Percentiles rank a stretch among this genome's conserved stretches.
Conservation (phyloP, 2,888 invertebrate species). For the Sesamia inferens region DNA sequence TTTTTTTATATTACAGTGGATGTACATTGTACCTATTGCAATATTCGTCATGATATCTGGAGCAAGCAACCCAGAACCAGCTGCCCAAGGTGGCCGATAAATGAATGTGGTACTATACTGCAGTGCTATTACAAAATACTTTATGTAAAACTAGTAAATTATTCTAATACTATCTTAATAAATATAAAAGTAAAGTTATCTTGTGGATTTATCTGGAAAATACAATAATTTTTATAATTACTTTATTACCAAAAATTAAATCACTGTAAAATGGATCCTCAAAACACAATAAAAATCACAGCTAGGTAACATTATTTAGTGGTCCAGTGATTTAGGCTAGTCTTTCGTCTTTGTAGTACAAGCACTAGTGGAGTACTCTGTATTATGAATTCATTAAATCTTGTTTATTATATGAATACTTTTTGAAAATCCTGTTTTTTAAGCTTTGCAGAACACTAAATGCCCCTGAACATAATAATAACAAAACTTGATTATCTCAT, state of each 20-base stretch:
- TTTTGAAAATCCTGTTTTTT: background rate
- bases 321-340: background rate
- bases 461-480: background rate
- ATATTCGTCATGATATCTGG: slow-evolving; percentile 97
- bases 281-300: no score
- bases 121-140: slow-evolving; percentile 9
- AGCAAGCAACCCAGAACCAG: slow-evolving; percentile 94
- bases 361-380: background rate
- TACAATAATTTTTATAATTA: background rate
- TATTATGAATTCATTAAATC: slow-evolving; percentile 1
- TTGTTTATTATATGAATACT: slow-evolving; percentile 7
- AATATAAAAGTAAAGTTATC: slow-evolving; percentile 2
- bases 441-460: background rate
- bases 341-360: background rate
- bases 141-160: slow-evolving; percentile 32
- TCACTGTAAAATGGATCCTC: background rate
- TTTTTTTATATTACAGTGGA: slow-evolving; percentile 94
- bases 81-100: slow-evolving; percentile 80
- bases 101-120: background rate
- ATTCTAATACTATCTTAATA: slow-evolving; percentile 20
- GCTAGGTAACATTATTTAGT: background rate
- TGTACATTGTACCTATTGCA: slow-evolving; percentile 98
- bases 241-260: background rate
- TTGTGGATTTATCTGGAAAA: background rate
- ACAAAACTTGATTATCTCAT: background rate